Evolutionary conservation across 2,888 invertebrate genomes (phyloP).

Genomic region (Brenthis daphne): DNA sequence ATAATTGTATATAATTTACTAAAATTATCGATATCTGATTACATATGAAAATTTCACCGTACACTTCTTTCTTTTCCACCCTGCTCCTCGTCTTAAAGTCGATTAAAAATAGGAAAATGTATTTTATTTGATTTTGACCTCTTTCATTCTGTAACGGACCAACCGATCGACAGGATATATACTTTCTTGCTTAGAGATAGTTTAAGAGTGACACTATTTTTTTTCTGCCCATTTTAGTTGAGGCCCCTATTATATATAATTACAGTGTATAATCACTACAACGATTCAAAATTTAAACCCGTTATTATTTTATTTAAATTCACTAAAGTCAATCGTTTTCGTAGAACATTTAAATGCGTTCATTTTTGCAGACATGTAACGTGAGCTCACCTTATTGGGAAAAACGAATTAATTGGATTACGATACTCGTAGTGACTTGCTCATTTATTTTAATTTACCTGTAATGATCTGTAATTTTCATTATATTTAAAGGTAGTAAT

Average conservation of each 20-base stretch:
- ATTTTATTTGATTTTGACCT: no score
- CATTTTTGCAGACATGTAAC: constrained; percentile 11
- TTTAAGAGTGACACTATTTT: no score
- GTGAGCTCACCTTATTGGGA: constrained; percentile 3
- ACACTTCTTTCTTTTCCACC: no score
- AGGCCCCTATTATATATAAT: no score
- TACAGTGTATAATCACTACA: background rate
- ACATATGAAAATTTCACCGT: no score
- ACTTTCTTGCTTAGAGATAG: no score
- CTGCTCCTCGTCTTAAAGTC: no score
- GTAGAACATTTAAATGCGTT: constrained; percentile 4
- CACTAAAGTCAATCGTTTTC: background rate
- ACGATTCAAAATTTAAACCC: background rate
- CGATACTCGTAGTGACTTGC: background rate
- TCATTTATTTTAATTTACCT: constrained; percentile 2
- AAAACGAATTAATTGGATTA: constrained; percentile 10
- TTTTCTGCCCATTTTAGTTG: no score
- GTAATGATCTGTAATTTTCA: background rate
- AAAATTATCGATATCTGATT: no score
- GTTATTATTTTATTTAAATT: background rate
- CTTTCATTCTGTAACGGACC: no score
- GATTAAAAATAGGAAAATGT: no score
- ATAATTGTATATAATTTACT: background rate
- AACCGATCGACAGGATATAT: no score
- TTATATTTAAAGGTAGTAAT: background rate